Percentiles rank a stretch among this genome's conserved stretches.
Conservation (phyloP, 2,797 vertebrate genomes). For the Gallinago solitaria region DNA sequence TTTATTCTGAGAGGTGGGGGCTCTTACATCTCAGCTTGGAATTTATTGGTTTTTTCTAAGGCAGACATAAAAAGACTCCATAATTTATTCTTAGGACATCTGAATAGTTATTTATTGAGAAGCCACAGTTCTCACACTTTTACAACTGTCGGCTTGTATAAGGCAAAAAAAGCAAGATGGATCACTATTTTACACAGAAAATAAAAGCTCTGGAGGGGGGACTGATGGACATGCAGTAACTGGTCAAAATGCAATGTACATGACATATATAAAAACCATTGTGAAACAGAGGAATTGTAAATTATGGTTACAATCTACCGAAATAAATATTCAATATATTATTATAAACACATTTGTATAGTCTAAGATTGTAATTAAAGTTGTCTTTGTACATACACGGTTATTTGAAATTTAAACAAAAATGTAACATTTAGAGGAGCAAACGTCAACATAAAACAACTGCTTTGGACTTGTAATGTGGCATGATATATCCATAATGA, state of each 20-base stretch:
- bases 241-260: slow-evolving; percentile 88
- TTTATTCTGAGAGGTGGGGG: slow-evolving; percentile 71
- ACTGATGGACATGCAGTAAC: slow-evolving; percentile 86
- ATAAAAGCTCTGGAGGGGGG: slow-evolving; percentile 83
- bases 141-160: slow-evolving; percentile 92
- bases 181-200: slow-evolving; percentile 87
- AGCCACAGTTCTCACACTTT: slow-evolving; percentile 95
- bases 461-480: slow-evolving; percentile 71
- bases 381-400: slow-evolving; percentile 80
- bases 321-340: slow-evolving; percentile 84
- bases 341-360: slow-evolving; percentile 91
- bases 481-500: slow-evolving; percentile 65
- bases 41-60: slow-evolving; percentile 33
- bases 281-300: slow-evolving; percentile 87
- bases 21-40: slow-evolving; percentile 65
- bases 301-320: slow-evolving; percentile 88
- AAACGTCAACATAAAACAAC: slow-evolving; percentile 76
- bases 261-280: slow-evolving; percentile 89
- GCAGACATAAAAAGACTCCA: slow-evolving; percentile 71
- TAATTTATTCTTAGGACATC: slow-evolving; percentile 78
- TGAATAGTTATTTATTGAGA: slow-evolving; percentile 95
- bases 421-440: slow-evolving; percentile 78
- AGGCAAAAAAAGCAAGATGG: slow-evolving; percentile 90
- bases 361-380: slow-evolving; percentile 80
- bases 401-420: slow-evolving; percentile 79